phyloP scores from a whole-genome alignment of 1,140 invertebrate species.

The Lerema accius region DNA sequence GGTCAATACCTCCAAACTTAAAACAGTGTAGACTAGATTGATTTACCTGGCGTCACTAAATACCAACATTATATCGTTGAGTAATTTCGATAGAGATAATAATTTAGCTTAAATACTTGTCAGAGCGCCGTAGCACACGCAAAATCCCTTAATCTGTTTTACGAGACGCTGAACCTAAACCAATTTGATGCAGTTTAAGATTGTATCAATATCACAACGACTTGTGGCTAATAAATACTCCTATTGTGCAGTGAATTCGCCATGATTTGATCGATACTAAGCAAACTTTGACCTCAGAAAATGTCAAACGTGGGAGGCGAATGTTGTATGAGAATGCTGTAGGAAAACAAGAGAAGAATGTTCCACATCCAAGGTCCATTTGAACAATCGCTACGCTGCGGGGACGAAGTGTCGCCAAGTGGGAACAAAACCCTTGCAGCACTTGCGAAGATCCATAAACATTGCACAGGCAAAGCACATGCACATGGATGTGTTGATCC shows the following conservation, averaged over 20 bases:
- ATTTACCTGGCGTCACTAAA: slow-evolving; percentile 21
- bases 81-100: slow-evolving; percentile 21
- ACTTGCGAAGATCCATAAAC: slow-evolving; percentile 85
- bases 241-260: slow-evolving; percentile 58
- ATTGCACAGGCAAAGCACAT: slow-evolving; percentile 88
- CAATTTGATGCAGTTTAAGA: slow-evolving; percentile 32
- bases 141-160: slow-evolving; percentile 36
- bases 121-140: slow-evolving; percentile 26
- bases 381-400: slow-evolving; percentile 85
- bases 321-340: slow-evolving; percentile 46
- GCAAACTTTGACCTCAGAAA: slow-evolving; percentile 62
- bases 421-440: slow-evolving; percentile 81
- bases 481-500: slow-evolving; percentile 83
- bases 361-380: slow-evolving; percentile 85
- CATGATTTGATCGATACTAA: slow-evolving; percentile 53
- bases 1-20: slow-evolving; percentile 17
- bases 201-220: slow-evolving; percentile 54
- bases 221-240: slow-evolving; percentile 51
- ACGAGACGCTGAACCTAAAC: slow-evolving; percentile 19
- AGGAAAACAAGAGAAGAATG: slow-evolving; percentile 72
- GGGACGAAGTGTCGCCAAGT: slow-evolving; percentile 80
- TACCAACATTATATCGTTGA: slow-evolving; percentile 15
- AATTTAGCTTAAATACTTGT: slow-evolving; percentile 30
- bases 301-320: slow-evolving; percentile 53
- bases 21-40: slow-evolving; percentile 8